These are phyloP conservation scores for Ceriagrion tenellum DNA, from an alignment of 2,888 invertebrate species.

Conservation along the genomic window DNA sequence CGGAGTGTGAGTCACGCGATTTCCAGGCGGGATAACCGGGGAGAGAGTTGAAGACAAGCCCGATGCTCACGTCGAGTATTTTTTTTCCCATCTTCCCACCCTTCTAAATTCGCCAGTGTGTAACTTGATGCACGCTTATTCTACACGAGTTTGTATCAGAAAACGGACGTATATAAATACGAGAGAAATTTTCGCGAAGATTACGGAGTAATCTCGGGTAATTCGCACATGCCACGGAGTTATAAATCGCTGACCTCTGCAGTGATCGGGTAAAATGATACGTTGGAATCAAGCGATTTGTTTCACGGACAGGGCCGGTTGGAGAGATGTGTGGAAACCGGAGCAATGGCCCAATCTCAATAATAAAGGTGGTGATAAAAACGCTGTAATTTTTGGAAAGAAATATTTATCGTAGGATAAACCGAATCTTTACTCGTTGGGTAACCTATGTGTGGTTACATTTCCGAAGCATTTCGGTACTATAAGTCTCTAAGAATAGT, in stretches of 20 bases:
- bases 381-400: background rate
- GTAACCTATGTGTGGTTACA: background rate
- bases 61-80: background rate
- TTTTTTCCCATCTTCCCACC: background rate
- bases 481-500: background rate
- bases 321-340: background rate
- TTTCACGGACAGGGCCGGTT: background rate
- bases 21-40: background rate
- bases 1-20: constrained; percentile 4
- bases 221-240: constrained; percentile 10
- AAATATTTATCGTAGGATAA: background rate
- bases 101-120: background rate
- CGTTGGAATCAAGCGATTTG: background rate
- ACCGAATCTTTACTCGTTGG: background rate
- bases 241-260: background rate
- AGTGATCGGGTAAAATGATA: background rate
- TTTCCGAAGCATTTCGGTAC: background rate
- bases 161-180: background rate
- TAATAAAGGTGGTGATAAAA: background rate
- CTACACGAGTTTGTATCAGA: background rate
- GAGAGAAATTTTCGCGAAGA: background rate
- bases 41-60: background rate
- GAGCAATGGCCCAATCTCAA: background rate
- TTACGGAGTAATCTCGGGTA: background rate
- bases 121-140: background rate